Evolutionary conservation across 2,888 invertebrate genomes (phyloP), one percentile per base, ranked within the genome.

Genomic region (Antheraea yamamai): DNA sequence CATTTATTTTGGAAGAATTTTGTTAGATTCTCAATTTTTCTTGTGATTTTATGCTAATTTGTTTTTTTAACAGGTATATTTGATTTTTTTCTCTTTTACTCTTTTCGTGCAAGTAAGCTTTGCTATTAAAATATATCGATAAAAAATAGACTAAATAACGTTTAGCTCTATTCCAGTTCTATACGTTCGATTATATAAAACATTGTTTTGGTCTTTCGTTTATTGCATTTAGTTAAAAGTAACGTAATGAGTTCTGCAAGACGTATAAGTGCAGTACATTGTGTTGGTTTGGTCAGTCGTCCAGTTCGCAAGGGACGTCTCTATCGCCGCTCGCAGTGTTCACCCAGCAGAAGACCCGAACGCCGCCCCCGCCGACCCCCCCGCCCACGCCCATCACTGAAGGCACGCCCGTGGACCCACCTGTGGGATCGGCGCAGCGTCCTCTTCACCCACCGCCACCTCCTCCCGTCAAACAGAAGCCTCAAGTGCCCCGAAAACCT

Each of bases 1-100:
- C 94, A 93, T 95, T 95, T 95, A 94, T 95, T 95, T 95, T 95
- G 95, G 95, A 95, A 94, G 95, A 94, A 88, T 92, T 87, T 85
- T 85, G 84, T 92, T 91, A 78, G 78, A 81, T 79, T 82, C 84
- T 83, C 78, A 79, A 76, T 77, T 82, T 79, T 82, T 84, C 83
- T 85, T 78, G 55, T 83, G 79, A 79, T 82, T 86, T 84, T 80
- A 79, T 78, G 79, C 83, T 84, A 78, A 76, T 80, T 81, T 82
- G 78, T 77, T 78, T 66, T 66, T 58, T 58, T 7, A 61, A 30
- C 6, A 64, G 64, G 64, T 30, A 66, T 66, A 30, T 80, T 82
- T 80, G 79, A 78, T 80, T 79, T 79, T 82, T 79, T 12, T 78
- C 81, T 85, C 78, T 66, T 76, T 83, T 81, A 77, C 80, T 83